These are phyloP conservation scores for Ceriagrion tenellum DNA, from an alignment of 2,888 invertebrate genomes.

Conservation along the genomic window DNA sequence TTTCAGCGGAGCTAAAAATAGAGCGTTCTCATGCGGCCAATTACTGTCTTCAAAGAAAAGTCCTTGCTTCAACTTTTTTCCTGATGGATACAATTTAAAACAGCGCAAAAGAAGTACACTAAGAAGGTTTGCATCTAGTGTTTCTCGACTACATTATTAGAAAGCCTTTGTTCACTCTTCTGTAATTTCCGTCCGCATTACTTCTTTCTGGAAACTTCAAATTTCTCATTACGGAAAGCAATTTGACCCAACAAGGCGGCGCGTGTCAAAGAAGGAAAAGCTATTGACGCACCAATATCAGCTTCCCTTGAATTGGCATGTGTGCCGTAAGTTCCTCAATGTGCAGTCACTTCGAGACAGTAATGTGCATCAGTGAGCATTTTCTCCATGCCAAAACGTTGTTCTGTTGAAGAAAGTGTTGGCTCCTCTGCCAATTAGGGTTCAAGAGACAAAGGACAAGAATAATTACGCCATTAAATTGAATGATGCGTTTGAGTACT, in stretches of 20 bases:
- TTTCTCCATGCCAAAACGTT: too few species aligned
- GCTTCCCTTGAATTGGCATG: neutral
- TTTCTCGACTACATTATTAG: neutral
- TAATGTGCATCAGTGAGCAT: too few species aligned
- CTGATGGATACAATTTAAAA: neutral
- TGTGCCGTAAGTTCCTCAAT: too few species aligned
- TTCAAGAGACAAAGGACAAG: too few species aligned
- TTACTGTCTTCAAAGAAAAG: neutral
- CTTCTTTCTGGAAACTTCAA: neutral
- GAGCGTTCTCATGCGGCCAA: neutral
- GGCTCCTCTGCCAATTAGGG: too few species aligned
- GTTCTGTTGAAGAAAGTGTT: too few species aligned
- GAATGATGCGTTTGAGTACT: too few species aligned
- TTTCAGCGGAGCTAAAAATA: too few species aligned
- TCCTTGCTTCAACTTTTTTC: neutral
- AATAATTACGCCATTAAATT: too few species aligned
- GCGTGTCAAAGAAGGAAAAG: neutral
- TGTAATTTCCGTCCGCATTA: neutral
- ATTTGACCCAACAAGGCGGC: neutral
- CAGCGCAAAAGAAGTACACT: neutral
- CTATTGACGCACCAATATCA: neutral
- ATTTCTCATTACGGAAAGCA: neutral
- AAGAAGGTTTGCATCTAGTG: neutral
- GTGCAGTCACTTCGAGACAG: too few species aligned
- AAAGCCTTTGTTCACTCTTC: neutral